Evolutionary conservation across 2,113 vertebrate species (phyloP), one percentile per base, ranked within the genome.

Genomic region (Pseudolaguvia tuberculata): DNA sequence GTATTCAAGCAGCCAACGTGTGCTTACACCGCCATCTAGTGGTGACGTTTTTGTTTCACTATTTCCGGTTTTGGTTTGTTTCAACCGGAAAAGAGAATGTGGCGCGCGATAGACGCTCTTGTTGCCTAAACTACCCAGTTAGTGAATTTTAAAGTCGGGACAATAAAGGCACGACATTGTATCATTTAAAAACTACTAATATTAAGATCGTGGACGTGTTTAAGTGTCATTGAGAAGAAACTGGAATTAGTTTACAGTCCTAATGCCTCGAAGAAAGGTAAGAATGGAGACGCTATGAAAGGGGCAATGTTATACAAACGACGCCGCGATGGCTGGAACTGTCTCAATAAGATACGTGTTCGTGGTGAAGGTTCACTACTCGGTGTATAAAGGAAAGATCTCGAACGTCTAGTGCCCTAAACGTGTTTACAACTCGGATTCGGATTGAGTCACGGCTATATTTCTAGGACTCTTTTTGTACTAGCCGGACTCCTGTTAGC

Each of bases 181-280:
- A 2, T 5, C 23, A 42, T 39, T 17, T 57, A 45, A 29, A 1
- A 1, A 42, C 4, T 10, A 42, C 5, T 11, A 9, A 55, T 15
- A 18, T 15, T 21, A 50, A 67, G 18, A 45, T 29, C 7, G 20
- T 11, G 10, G 18, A 18, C 13, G 4, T 75, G 5, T 20, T 66
- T 75, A 27, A 14, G 14, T 29, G n/a, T 29, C 15, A 45, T 1
- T 66, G 23, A 61, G 23, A 61, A 58, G 59, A 11, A 55, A 10
- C 53, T 5, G 21, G 23, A 10, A 6, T 73, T 31, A 47, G 47
- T 47, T 31, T 68, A 51, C 35, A 21, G 45, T 53, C 17, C 75
- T 27, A 58, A 84, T 84, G 83, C 83, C 83, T 55, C 79, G 83
- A 50, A 82, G 81, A 56, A 84, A 84, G 83, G 83, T 84, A 72